Base-by-base conservation (phyloP, 2,113 vertebrate genomes). In the Limnothrissa miodon region DNA sequence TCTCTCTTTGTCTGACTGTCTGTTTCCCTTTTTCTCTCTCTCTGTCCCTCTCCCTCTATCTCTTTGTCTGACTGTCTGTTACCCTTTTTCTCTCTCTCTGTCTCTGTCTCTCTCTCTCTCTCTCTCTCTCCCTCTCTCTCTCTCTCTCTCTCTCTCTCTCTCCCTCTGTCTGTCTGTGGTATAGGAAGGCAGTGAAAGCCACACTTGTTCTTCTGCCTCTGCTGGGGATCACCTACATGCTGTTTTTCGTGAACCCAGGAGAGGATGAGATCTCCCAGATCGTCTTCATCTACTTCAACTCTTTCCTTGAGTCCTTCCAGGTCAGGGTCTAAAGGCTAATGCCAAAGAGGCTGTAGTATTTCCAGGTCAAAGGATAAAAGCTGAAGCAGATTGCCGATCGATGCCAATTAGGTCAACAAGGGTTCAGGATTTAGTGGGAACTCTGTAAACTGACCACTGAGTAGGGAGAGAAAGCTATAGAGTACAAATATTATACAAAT, bases 231-330 rank as follows among this genome's bases (percentile, higher is more conserved):
- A 99, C 97, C 44, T 98, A 99, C 87, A 98, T 98, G 97, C 91
- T 98, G 84, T 99, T 98, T 91, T 99, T 99, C 1, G 97, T 99
- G 85, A 98, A 97, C 86, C 97, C 97, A 0, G 97, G 97, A 0
- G 97, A 99, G 74, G 97, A 98, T 6, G 96, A 98, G 88, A 93
- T 97, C 90, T 98, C 97, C 78, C 95, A 95, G 78, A 92, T 97
- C 0, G 96, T 98, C 89, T 99, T 99, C 92, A 98, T 99, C 87
- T 98, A 98, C 85, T 98, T 99, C 93, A 99, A 99, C 89, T 99
- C 97, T 15, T 95, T 99, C 82, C 90, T 99, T 90, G 96, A 98
- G 66, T 98, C 97, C 70, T 98, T 99, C 91, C 97, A 98, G 97
- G 97, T 99, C 91, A 0, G 1, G 44, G 23, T 44, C 11, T 51